These are phyloP conservation scores for Anorthoa munda DNA, from an alignment of 2,888 invertebrate species.

Conservation along the genomic window DNA sequence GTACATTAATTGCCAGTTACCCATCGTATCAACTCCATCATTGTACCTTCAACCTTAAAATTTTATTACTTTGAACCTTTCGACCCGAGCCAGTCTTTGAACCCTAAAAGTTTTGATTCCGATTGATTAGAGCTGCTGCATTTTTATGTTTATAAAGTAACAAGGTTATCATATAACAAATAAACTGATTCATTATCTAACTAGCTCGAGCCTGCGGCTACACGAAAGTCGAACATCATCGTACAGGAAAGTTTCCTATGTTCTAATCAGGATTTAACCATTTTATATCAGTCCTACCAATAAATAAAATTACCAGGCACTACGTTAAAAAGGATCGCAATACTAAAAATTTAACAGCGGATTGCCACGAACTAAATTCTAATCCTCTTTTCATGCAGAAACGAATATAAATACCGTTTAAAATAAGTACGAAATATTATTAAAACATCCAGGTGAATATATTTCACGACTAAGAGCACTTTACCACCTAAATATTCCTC, in stretches of 20 bases:
- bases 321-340: no score
- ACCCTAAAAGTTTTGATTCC: conserved; percentile 9
- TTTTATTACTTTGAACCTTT: conserved; percentile 28
- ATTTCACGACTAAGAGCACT: conserved; percentile 26
- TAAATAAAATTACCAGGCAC: no score
- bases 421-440: neutral
- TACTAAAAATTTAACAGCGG: neutral
- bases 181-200: no score
- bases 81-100: conserved; percentile 2
- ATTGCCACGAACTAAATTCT: no score
- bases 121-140: conserved; percentile 13
- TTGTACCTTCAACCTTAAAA: conserved; percentile 20
- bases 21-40: conserved; percentile 6
- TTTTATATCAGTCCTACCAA: no score
- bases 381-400: neutral
- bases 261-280: no score
- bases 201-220: no score
- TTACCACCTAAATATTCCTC: conserved; percentile 20
- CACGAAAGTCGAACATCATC: no score
- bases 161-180: neutral
- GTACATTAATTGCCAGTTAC: conserved; percentile 19
- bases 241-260: no score
- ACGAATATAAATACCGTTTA: neutral
- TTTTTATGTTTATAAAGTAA: conserved; percentile 5
- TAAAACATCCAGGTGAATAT: conserved; percentile 28